These are phyloP conservation scores for Mixornis gularis DNA, from an alignment of 2,113 vertebrate species.

Conservation along the genomic window DNA sequence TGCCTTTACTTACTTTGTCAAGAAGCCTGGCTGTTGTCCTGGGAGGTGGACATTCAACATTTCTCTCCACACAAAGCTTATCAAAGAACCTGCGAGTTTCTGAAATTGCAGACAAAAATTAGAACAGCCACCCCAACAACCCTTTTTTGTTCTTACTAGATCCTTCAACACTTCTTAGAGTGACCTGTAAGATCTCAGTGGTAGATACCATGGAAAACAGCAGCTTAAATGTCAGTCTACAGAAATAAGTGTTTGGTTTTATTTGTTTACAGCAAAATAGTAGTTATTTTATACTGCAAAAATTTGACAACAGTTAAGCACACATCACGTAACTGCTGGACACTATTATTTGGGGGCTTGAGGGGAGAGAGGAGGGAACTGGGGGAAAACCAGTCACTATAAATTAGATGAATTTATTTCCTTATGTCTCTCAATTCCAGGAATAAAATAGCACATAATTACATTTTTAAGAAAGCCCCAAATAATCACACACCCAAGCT, in stretches of 20 bases:
- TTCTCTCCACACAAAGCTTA: constrained; percentile 82
- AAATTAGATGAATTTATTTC: neutral
- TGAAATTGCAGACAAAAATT: constrained; percentile 42
- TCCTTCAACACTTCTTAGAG: neutral
- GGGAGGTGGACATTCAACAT: constrained; percentile 88
- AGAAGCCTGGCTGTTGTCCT: constrained; percentile 94
- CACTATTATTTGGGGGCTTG: neutral
- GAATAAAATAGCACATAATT: neutral
- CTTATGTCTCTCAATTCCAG: neutral
- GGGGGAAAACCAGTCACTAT: too few species aligned
- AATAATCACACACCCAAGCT: neutral
- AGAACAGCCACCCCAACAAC: neutral
- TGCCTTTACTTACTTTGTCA: constrained; percentile 81
- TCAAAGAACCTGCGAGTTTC: constrained; percentile 93
- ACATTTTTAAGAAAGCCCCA: neutral
- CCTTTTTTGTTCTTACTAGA: neutral
- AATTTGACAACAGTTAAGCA: neutral
- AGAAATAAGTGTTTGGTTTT: neutral
- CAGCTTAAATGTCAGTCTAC: neutral
- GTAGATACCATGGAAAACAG: neutral
- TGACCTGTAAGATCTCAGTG: neutral
- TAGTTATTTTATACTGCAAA: neutral
- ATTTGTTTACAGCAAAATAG: neutral
- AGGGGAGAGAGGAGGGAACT: neutral
- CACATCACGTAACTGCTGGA: neutral